These are phyloP conservation scores for Branchinecta lynchi DNA, from an alignment of 1,140 invertebrate species.

Conservation along the genomic window DNA sequence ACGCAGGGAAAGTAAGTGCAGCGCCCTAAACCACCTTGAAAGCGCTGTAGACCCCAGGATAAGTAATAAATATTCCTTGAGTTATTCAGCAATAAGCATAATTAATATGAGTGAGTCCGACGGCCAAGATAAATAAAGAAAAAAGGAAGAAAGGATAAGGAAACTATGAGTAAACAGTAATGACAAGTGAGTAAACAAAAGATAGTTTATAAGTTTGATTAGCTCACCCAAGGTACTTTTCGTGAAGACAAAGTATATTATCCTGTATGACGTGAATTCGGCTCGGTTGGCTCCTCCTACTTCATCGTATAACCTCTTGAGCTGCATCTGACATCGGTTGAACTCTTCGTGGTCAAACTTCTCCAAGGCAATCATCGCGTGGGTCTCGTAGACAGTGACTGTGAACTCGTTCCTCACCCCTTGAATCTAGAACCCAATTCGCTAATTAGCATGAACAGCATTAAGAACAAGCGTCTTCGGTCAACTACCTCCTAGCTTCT, in stretches of 20 bases:
- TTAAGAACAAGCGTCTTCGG: too few relatives aligned
- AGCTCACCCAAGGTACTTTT: slow-evolving; percentile 80
- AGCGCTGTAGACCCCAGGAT: too few relatives aligned
- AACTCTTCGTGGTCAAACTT: slow-evolving; percentile 96
- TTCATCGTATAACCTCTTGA: slow-evolving; percentile 77
- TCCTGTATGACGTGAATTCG: slow-evolving; percentile 87
- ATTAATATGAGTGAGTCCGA: too few relatives aligned
- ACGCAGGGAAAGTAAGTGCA: too few relatives aligned
- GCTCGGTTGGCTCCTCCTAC: slow-evolving; percentile 49
- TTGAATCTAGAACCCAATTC: slow-evolving; percentile 52
- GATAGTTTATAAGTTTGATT: slow-evolving; percentile 12
- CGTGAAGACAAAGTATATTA: slow-evolving; percentile 93
- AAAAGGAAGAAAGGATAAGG: too few relatives aligned
- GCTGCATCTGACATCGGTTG: slow-evolving; percentile 95
- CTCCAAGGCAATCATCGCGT: slow-evolving; percentile 89
- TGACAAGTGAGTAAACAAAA: slow-evolving; percentile 11
- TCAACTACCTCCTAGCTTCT: too few relatives aligned
- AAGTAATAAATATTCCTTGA: too few relatives aligned
- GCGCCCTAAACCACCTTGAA: too few relatives aligned
- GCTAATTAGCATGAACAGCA: too few relatives aligned
- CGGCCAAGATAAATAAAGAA: too few relatives aligned
- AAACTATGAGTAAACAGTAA: not conserved
- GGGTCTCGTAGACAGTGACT: slow-evolving; percentile 92
- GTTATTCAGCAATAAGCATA: too few relatives aligned
- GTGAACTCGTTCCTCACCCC: slow-evolving; percentile 85